These are phyloP conservation scores for Trichonephila inaurata DNA, from an alignment of 1,140 invertebrate species.

Conservation along the genomic window DNA sequence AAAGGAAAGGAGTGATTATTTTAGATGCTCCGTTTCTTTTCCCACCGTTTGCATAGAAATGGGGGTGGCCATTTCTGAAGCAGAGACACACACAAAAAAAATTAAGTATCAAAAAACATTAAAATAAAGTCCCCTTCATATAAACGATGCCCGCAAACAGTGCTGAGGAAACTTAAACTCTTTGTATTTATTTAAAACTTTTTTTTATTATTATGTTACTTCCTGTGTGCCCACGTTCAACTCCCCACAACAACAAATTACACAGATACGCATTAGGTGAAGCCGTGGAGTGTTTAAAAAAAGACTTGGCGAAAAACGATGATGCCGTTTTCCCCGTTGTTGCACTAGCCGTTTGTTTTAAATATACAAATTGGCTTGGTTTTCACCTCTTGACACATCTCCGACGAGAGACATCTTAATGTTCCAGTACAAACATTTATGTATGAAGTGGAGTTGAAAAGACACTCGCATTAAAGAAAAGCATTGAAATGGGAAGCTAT, in stretches of 20 bases:
- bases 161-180: slow-evolving; percentile 6
- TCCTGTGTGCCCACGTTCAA: slow-evolving; percentile 33
- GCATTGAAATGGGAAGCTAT: too few relatives aligned
- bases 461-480: too few relatives aligned
- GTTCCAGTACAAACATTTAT: too few relatives aligned
- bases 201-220: neutral
- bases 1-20: slow-evolving; percentile 65
- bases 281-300: neutral
- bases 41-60: neutral
- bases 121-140: neutral
- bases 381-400: too few relatives aligned
- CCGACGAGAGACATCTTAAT: too few relatives aligned
- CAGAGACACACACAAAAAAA: too few relatives aligned
- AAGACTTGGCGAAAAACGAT: neutral
- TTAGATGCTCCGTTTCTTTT: slow-evolving; percentile 15
- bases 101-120: neutral
- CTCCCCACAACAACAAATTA: slow-evolving; percentile 29
- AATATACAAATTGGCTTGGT: too few relatives aligned
- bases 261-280: slow-evolving; percentile 12
- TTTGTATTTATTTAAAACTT: slow-evolving; percentile 28
- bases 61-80: neutral
- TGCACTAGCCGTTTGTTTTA: neutral
- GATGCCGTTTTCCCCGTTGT: slow-evolving; percentile 2
- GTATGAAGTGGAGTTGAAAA: too few relatives aligned
- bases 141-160: slow-evolving; percentile 5